Percentiles rank a stretch among this genome's conserved stretches.
phyloP scores from a whole-genome alignment of 1,140 invertebrate genomes.

The Macrotrachela quadricornifera region DNA sequence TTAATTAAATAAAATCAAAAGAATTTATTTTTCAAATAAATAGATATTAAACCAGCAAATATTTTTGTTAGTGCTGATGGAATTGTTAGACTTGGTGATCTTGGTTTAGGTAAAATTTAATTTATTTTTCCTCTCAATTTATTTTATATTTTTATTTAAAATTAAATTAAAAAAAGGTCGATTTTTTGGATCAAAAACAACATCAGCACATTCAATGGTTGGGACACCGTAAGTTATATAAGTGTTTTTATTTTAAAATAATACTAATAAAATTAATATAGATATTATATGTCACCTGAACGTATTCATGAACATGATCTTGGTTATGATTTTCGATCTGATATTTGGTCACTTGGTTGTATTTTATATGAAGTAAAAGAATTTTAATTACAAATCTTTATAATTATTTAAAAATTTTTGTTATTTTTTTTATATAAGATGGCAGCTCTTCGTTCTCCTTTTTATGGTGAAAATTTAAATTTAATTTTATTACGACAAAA shows the following conservation, averaged over 20 bases:
- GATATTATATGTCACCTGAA: conserved; percentile 61
- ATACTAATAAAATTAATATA: conserved; percentile 30
- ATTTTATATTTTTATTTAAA: too few species aligned
- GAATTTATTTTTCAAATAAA: too few species aligned
- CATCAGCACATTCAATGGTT: conserved; percentile 44
- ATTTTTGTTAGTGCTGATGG: conserved; percentile 50
- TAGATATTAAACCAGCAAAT: conserved; percentile 55
- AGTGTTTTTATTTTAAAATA: neutral
- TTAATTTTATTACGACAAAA: conserved; percentile 44
- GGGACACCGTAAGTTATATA: neutral
- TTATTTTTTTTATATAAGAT: conserved; percentile 35
- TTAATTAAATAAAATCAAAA: too few species aligned
- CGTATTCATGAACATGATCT: conserved; percentile 41
- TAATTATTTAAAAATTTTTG: conserved; percentile 2
- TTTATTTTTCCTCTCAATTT: too few species aligned
- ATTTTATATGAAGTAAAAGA: conserved; percentile 45
- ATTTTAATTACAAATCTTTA: conserved; percentile 9
- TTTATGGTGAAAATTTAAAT: conserved; percentile 47
- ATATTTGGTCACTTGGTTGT: conserved; percentile 59
- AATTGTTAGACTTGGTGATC: conserved; percentile 51
- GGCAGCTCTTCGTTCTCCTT: conserved; percentile 47
- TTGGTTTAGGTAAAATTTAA: too few species aligned
- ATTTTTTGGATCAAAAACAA: conserved; percentile 42
- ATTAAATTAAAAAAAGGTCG: too few species aligned
- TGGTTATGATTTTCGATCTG: conserved; percentile 55